Evolutionary conservation across 2,888 invertebrate genomes (phyloP), one percentile per base, ranked within the genome.

Genomic region (Synergus gifuensis): DNA sequence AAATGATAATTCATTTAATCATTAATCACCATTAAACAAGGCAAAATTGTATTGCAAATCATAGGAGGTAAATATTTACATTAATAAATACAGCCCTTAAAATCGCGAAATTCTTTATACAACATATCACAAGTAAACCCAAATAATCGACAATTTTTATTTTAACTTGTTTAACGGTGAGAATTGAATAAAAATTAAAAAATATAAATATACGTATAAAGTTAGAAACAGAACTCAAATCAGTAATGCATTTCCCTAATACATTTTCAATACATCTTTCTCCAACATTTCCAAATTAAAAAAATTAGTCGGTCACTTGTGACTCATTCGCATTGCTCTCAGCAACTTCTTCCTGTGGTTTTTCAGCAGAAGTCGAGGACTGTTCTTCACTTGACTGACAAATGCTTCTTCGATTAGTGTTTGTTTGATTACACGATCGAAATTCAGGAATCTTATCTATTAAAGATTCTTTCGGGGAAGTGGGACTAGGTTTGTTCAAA

Each of bases 401-500:
- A 54, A 73, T 9, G 36, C 77, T 67, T 76, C 76, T 78, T 78
- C 78, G 8, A 76, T 49, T 49, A 73, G 66, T 1, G 77, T 60
- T 63, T 76, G 67, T 63, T n/a, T 66, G 63, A 76, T 77, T 77
- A 42, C 18, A 44, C 42, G 66, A 36, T 40, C 54, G 28, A 9
- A 18, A 49, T 62, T 40, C 28, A 18, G 62, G 62, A 22, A 78
- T 49, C 69, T 76, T 66, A 28, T 78, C 76, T 16, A n/a, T 80
- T 64, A 60, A 44, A 1, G 85, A 82, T 63, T 83, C 87, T 73
- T 87, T 89, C 12, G 91, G 90, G 4, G 88, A 88, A 16, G 86
- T 86, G 16, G 91, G 89, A 78, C 89, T 90, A 76, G 86, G 83
- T 86, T 88, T 90, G 63, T 88, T 85, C 77, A 88, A 82, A 67